Evolutionary conservation across 2,888 invertebrate species (phyloP), one percentile per base, ranked within the genome.

Genomic region (Pseudanteris insignis): DNA sequence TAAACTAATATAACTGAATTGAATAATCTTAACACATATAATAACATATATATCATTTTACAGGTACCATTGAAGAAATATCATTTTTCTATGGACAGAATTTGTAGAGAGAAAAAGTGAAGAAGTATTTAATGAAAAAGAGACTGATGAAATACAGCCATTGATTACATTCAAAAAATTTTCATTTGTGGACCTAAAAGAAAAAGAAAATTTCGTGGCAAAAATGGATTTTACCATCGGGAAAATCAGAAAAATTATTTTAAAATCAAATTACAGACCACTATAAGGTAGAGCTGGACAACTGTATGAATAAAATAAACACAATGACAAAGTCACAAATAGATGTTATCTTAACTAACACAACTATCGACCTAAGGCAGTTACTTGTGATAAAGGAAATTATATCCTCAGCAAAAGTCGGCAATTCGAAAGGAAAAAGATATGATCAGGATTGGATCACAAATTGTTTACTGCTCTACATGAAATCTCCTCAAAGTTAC

Each of bases 381-480:
- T 6, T 8, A n/a, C 9, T 2, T 10, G 2, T 40, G 2, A 46
- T 46, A 9, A 13, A 11, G 2, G 26, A 44, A 44, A 44, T 44
- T 4, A 6, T 29, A 10, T 15, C 25, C 15, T 24, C 10, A 4
- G 13, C 50, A 4, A 32, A 50, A 6, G 28, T 21, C 11, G 1
- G 0, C 7, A 13, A 11, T 26, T 10, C 26, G 5, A 36, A 30
- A 11, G 40, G 34, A 9, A 12, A 26, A 14, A 38, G 37, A 15
- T 57, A 57, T 10, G 4, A 1, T 4, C 34, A 48, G 18, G 41
- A 57, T 8, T 48, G 48, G 48, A 7, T 57, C 3, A 29, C 48
- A 7, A 14, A 33, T 2, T 33, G 29, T n/a, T 18, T 48, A n/a
- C 7, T 57, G 2, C 18, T 48, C 5, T 37, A 57, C 18, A 57